Evolutionary conservation across 2,888 invertebrate genomes (phyloP), one percentile per base, ranked within the genome.

Genomic region (Oscheius sp.): DNA sequence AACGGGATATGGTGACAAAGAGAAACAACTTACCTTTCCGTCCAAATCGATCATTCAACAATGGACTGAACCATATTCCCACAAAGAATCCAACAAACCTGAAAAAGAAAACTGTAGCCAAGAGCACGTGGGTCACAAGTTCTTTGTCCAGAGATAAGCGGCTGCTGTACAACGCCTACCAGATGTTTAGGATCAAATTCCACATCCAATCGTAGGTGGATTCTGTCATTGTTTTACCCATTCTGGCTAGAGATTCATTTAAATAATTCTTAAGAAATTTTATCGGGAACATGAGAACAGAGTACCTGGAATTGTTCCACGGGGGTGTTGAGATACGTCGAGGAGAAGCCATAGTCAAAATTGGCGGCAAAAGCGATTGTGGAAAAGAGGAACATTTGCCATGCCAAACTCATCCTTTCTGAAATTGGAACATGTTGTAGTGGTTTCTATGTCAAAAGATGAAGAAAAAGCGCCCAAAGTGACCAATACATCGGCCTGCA

Each of bases 331-430:
- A 85, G 59, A 69, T 84, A 85, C 18, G 83, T 82, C 0, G 81
- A 74, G 0, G 83, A 81, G 72, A 83, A 85, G n/a, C 84, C 85
- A 74, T 84, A 84, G 18, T 83, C 80, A 53, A 84, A 84, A 58
- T 83, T 84, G n/a, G 81, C 75, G 2, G 85, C 69, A 2, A 83
- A 72, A 0, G 83, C 77, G 18, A 85, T 73, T 0, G 72, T 27
- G 6, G 68, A 71, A 29, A 76, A 80, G 7, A 82, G 72, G 12
- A 61, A 63, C n/a, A 82, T 52, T 49, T 75, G 79, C 66, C 58
- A 56, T 5, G 55, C 52, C 6, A 27, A 2, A 3, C 66, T 52
- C 66, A 66, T 66, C 27, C 29, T 61, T 35, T 6, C 35, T 35
- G 35, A 9, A 35, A 35, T 35, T 35, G 35, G n/a, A n/a, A n/a